phyloP scores from a whole-genome alignment of 2,888 invertebrate genomes.

The Acronicta aceris region DNA sequence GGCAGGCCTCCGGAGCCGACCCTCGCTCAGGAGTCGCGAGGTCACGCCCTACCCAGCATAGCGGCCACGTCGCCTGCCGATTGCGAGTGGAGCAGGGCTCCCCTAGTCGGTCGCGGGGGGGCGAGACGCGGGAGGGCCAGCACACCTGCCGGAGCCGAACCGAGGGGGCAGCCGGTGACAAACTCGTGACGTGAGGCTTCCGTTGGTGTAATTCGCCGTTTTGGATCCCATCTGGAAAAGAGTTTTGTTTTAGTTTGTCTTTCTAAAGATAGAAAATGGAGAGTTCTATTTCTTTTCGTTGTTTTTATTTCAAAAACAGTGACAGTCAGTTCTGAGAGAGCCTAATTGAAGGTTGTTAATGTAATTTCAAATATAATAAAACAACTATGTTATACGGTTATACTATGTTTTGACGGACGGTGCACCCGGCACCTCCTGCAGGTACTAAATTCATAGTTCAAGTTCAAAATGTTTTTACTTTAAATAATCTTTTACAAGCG shows the following conservation, averaged over 20 bases:
- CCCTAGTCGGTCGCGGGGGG: constrained; percentile 74
- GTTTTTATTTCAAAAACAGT: too few relatives aligned
- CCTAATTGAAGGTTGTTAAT: too few relatives aligned
- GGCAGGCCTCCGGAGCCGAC: constrained; percentile 63
- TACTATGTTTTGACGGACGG: too few relatives aligned
- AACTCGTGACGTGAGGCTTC: constrained; percentile 97
- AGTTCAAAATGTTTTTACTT: too few relatives aligned
- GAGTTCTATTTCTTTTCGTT: too few relatives aligned
- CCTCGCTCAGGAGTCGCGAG: constrained; percentile 69
- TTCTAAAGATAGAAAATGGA: too few relatives aligned
- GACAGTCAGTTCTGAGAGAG: too few relatives aligned
- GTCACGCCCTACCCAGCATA: constrained; percentile 91
- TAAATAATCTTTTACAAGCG: too few relatives aligned
- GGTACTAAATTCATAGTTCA: too few relatives aligned
- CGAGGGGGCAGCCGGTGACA: constrained; percentile 87
- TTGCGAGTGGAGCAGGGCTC: constrained; percentile 90
- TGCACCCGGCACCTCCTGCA: too few relatives aligned
- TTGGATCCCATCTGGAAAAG: constrained; percentile 95
- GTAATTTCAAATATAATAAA: too few relatives aligned
- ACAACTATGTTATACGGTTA: too few relatives aligned
- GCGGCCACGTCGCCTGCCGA: constrained; percentile 91
- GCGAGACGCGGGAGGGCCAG: constrained; percentile 82
- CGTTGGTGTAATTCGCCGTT: constrained; percentile 96
- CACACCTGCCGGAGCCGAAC: constrained; percentile 82
- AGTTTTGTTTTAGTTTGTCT: not conserved